Conservation (phyloP, 2,113 vertebrate species). For the Struthidea cinerea region DNA sequence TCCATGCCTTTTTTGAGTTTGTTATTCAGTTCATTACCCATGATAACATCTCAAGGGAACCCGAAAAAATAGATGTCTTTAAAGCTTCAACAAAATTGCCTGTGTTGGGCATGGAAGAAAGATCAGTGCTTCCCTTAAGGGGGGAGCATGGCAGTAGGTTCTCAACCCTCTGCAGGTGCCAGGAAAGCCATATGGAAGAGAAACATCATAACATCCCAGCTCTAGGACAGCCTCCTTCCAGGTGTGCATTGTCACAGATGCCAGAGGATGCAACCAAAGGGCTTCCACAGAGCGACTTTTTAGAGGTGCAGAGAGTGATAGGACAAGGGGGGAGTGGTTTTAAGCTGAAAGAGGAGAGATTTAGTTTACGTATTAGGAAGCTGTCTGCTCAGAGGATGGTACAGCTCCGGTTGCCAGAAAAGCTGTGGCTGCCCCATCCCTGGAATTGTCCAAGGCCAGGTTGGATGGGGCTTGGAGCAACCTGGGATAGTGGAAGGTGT, state of each 20-base stretch:
- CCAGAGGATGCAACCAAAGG: neutral
- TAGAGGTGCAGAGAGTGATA: neutral
- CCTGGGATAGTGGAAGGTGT: neutral
- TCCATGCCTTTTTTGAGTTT: neutral
- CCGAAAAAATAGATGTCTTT: neutral
- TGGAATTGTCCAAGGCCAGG: neutral
- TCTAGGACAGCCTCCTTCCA: neutral
- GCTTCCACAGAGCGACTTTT: neutral
- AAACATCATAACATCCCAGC: neutral
- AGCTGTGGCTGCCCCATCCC: neutral
- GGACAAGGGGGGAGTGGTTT: neutral
- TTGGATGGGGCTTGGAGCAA: fast-evolving
- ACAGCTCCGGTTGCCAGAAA: neutral
- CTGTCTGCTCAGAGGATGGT: neutral
- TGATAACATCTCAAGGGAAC: neutral
- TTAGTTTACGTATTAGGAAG: fast-evolving
- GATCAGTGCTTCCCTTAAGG: neutral
- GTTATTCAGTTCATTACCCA: neutral
- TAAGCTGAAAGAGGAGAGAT: neutral
- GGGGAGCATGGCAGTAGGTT: neutral
- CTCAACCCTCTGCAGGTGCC: neutral
- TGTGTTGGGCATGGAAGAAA: neutral
- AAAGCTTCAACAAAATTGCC: neutral
- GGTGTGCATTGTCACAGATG: neutral
- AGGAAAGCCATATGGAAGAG: neutral